Percentiles rank a stretch among this genome's conserved stretches.
Evolutionary conservation across 2,113 vertebrate species (phyloP).

Genomic region (Lagopus muta): DNA sequence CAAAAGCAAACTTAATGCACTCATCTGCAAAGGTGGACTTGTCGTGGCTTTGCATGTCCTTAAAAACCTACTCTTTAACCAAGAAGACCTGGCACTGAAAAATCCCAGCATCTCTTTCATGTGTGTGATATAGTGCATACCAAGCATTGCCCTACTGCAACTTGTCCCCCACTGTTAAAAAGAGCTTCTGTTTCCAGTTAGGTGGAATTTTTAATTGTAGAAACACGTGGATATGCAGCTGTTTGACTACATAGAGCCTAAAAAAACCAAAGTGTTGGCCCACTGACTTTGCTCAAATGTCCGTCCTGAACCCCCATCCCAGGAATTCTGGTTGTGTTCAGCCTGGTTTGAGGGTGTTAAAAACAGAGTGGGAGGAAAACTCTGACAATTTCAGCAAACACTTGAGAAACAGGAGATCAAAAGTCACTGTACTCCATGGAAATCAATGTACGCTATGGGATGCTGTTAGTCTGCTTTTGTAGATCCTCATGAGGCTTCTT

Average conservation of each 20-base stretch:
- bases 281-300: not conserved
- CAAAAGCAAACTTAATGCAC: not conserved
- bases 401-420: not conserved
- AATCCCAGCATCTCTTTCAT: not conserved
- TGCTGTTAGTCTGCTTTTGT: not conserved
- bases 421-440: not conserved
- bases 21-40: not conserved
- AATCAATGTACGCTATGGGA: not conserved
- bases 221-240: not conserved
- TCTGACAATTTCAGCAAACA: not conserved
- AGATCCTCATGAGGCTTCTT: not conserved
- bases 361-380: not conserved
- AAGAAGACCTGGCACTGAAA: not conserved
- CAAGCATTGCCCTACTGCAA: not conserved
- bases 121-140: not conserved
- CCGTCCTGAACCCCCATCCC: not conserved
- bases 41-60: not conserved
- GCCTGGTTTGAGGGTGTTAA: not conserved
- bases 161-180: not conserved
- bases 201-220: not conserved
- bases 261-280: not conserved
- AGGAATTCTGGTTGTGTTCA: not conserved
- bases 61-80: not conserved
- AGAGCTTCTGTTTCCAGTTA: not conserved
- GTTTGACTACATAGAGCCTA: not conserved